These are phyloP conservation scores for Glyphotaelius pellucidus DNA, from an alignment of 2,888 invertebrate species.

Conservation along the genomic window DNA sequence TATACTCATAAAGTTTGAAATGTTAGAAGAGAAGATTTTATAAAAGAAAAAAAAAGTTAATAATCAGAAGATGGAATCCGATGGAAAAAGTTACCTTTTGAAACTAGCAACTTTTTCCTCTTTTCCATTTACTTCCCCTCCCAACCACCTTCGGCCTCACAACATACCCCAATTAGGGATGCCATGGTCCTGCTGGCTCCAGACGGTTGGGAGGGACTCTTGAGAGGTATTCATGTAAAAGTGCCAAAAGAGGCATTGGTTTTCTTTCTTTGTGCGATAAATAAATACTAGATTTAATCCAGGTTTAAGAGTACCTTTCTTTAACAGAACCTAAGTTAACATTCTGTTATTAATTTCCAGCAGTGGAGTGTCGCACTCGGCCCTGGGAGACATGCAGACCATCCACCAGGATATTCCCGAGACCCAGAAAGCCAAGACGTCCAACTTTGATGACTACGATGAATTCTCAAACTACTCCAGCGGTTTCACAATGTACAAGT, in stretches of 20 bases:
- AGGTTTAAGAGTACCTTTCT: background rate
- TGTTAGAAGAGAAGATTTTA: no score
- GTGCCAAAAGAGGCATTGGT: background rate
- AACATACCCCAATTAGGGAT: no score
- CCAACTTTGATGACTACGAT: constrained; percentile 72
- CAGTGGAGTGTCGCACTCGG: constrained; percentile 89
- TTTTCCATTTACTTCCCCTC: no score
- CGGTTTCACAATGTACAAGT: constrained; percentile 81
- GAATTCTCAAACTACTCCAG: constrained; percentile 75
- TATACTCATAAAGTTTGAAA: no score
- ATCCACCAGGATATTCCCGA: constrained; percentile 89
- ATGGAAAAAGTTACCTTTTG: no score
- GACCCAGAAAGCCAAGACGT: constrained; percentile 72
- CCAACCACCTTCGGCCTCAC: no score
- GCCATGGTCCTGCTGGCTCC: no score
- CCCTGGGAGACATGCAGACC: constrained; percentile 91
- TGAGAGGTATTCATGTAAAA: no score
- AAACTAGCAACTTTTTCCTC: no score
- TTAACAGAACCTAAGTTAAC: constrained; percentile 63
- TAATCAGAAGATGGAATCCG: no score
- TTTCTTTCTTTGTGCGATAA: background rate
- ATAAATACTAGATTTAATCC: background rate
- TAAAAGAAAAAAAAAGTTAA: no score
- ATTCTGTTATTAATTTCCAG: constrained; percentile 59
- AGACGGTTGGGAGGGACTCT: no score